Percentiles rank a stretch among this genome's conserved stretches.
Conservation (phyloP, 2,113 vertebrate species). For the Ptilorrhoa leucosticta region DNA sequence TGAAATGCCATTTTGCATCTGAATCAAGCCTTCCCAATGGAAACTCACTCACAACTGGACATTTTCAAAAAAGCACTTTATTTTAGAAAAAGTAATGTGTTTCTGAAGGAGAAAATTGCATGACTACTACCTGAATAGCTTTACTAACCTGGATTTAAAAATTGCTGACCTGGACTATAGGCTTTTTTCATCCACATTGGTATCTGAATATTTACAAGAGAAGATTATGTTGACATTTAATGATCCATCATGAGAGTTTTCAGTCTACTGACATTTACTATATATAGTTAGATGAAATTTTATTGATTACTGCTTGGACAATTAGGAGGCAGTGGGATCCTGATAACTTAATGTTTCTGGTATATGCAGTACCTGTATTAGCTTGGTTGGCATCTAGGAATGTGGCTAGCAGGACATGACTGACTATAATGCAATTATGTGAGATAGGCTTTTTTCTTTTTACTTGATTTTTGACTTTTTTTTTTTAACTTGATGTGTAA, state of each 20-base stretch:
- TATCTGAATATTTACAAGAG: background rate
- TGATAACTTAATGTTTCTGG: background rate
- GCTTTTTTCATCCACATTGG: background rate
- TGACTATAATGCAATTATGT: background rate
- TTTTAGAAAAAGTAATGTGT: background rate
- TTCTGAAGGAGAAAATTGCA: background rate
- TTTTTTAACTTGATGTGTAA: background rate
- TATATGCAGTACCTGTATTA: background rate
- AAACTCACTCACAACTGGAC: background rate
- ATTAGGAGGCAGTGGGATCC: background rate
- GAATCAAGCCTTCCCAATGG: background rate
- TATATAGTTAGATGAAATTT: background rate
- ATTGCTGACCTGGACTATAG: background rate
- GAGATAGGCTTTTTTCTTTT: background rate
- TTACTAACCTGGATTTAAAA: background rate
- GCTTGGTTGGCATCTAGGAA: background rate
- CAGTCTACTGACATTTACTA: background rate
- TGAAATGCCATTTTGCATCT: background rate
- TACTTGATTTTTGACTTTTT: background rate
- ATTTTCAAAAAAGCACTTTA: background rate
- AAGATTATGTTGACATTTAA: background rate
- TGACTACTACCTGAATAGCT: background rate
- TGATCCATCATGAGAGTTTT: background rate
- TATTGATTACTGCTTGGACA: background rate
- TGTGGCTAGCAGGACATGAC: background rate